phyloP scores from a whole-genome alignment of 2,888 invertebrate genomes.

The Noctua fimbriata region DNA sequence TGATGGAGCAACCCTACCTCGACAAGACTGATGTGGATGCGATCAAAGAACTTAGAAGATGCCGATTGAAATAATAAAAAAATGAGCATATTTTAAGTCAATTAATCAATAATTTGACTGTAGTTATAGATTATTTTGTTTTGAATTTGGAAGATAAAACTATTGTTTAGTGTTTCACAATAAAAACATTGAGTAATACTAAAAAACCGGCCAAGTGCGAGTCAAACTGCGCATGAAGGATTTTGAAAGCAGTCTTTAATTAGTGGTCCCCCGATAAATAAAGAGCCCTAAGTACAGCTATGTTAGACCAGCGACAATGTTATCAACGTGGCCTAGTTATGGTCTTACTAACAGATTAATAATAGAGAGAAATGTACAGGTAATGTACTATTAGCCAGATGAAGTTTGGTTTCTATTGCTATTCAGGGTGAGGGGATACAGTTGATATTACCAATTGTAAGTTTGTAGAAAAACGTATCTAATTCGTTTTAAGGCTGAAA shows the following conservation, averaged over 20 bases:
- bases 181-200: no score
- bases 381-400: background rate
- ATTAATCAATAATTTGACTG: no score
- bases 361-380: background rate
- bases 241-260: background rate
- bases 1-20: no score
- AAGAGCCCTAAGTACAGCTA: background rate
- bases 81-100: no score
- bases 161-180: no score
- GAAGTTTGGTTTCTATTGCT: background rate
- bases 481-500: background rate
- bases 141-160: no score
- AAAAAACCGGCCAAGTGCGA: no score
- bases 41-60: no score
- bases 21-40: no score
- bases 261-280: background rate
- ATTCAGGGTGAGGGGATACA: background rate
- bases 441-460: background rate
- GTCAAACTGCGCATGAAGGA: no score
- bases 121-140: no score
- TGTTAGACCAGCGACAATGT: slow-evolving; percentile 1
- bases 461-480: background rate
- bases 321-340: slow-evolving; percentile 13
- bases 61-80: no score
- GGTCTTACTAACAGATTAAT: background rate